Base-by-base conservation (phyloP, 2,797 vertebrate genomes). In the Falco naumanni region DNA sequence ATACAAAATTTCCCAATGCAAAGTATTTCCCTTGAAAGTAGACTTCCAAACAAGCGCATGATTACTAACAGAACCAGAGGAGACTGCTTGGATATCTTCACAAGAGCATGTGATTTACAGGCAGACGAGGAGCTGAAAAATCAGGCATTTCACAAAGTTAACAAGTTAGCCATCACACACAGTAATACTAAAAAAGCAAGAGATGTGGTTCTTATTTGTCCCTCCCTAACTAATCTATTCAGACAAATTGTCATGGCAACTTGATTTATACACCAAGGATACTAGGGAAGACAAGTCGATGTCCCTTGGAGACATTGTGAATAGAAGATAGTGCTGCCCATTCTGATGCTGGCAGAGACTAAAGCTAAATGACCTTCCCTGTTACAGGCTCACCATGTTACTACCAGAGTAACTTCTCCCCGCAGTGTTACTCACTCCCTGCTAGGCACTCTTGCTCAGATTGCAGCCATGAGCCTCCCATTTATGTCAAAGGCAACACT, bases 171-270 rank as follows among this genome's bases (percentile, higher is more conserved):
- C 4, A 3, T 70, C 51, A 51, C 8, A 47, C 39, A 39, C 7
- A 47, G 41, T n/a, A 75, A 47, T 25, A 29, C 50, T 41, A 45
- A 2, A 56, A 65, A 83, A 65, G 39, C n/a, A 61, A 63, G 71
- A 81, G 24, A 80, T 43, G 37, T 20, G 6, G 16, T 63, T 88
- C 65, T 76, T 68, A 20, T 11, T 82, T 90, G 45, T 68, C 69
- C n/a, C 78, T 75, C 31, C 19, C 24, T n/a, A 71, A 87, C 24
- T 79, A 72, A 83, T 43, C 78, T 80, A 75, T 78, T 92, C 81
- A 95, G 71, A 85, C 60, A 70, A 93, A 95, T 68, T 76, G 74
- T 89, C 94, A 96, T 59, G 80, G 90, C 68, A 96, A 94, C 94
- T 80, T 79, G 54, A 89, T 68, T 92, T 80, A 64, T 48, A 84